These are phyloP conservation scores for Palythoa grandiflora DNA, from an alignment of 92 coral and sea anemone species.

Conservation along the genomic window DNA sequence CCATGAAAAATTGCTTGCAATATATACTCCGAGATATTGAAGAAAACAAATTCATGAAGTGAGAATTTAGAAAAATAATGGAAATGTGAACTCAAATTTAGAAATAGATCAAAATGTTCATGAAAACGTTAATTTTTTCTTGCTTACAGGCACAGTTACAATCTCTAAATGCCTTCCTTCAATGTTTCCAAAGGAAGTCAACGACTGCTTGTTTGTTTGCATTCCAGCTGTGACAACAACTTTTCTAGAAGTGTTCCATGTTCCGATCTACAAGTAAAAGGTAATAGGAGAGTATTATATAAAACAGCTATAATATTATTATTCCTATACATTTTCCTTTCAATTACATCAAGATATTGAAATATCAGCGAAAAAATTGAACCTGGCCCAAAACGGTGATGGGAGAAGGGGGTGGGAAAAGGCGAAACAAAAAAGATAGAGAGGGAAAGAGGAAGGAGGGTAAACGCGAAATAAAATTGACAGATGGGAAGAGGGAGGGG, in stretches of 20 bases:
- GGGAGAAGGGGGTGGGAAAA: too few species aligned
- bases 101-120: not conserved
- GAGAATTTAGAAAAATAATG: not conserved
- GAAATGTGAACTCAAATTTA: not conserved
- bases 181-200: slow-evolving; percentile 46
- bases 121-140: not conserved
- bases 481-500: too few species aligned
- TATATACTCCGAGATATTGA: too few species aligned
- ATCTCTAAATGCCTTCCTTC: slow-evolving; percentile 71
- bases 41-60: not conserved
- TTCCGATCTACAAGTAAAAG: slow-evolving; percentile 64
- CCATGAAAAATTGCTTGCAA: too few species aligned
- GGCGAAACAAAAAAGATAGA: too few species aligned
- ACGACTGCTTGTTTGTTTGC: slow-evolving; percentile 51
- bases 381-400: too few species aligned
- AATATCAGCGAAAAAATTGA: too few species aligned
- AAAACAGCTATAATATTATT: too few species aligned
- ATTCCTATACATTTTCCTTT: too few species aligned
- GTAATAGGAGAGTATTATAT: not conserved
- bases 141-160: slow-evolving; percentile 61
- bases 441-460: too few species aligned
- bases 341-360: too few species aligned
- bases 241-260: slow-evolving; percentile 72
- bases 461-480: too few species aligned
- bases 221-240: slow-evolving; percentile 42